Base-by-base conservation (phyloP, 2,113 vertebrate genomes). In the Ellobius talpinus region DNA sequence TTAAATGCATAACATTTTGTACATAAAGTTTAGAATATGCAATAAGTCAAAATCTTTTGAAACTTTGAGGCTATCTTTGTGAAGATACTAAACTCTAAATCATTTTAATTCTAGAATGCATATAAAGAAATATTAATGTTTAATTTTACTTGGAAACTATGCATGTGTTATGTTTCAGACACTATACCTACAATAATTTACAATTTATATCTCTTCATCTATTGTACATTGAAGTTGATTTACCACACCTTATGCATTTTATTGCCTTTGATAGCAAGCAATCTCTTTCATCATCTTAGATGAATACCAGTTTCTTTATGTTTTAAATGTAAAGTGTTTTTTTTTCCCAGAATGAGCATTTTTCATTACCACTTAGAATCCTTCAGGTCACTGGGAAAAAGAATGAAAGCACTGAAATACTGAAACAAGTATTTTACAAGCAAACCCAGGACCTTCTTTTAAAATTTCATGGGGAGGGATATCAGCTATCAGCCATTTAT, bases 171-270 rank as follows among this genome's bases (percentile, higher is more conserved):
- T 94, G 87, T 97, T 97, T 97, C 79, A 98, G 84, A 26, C 13
- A 94, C 42, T 95, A 73, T 68, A 95, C 39, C 84, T 90, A 97
- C 97, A 98, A 97, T 96, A 97, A 98, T 94, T 97, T 63, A 91
- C 74, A 97, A 94, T 96, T 93, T 13, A 66, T 95, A 93, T 88
- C 3, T 93, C 5, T 82, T 76, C 96, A 98, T 95, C 66, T 85
- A 26, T 24, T 93, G 9, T 72, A 87, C 29, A 76, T 95, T 97
- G 98, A 96, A 98, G 98, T 95, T 94, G 63, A 72, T 95, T 96
- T 97, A 90, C 52, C 77, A 13, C 8, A 39, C 61, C 50, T 50
- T 90, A 95, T 73, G 42, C 3, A 86, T 92, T 94, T 97, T 97
- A 89, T 87, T 81, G 16, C 36, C 93, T 96, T 97, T 98, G 7